Evolutionary conservation across 2,113 vertebrate genomes (phyloP).

Genomic region (Sapayoa aenigma): DNA sequence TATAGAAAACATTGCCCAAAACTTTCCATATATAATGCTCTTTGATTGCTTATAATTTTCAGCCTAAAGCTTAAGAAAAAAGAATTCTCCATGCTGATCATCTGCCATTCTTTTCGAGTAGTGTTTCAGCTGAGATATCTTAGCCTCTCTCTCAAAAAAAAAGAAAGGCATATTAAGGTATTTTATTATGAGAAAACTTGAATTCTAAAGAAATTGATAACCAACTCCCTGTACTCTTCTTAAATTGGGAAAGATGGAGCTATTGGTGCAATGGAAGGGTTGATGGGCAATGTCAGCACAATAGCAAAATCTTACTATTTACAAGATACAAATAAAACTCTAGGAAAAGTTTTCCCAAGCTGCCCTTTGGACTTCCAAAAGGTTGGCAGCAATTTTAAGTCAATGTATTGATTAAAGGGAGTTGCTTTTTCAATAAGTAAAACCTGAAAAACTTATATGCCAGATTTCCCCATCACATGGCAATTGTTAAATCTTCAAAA

Average conservation of each 20-base stretch:
- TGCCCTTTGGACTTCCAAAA: not conserved
- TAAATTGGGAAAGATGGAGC: not conserved
- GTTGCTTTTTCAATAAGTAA: not conserved
- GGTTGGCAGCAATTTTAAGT: not conserved
- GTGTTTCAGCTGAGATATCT: not conserved
- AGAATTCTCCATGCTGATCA: not conserved
- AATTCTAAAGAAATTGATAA: not conserved
- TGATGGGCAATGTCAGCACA: not conserved
- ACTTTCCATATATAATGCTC: not conserved
- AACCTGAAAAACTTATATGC: not conserved
- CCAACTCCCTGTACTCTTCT: not conserved
- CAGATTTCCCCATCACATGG: not conserved
- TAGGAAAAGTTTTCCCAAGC: not conserved
- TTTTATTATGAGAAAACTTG: not conserved
- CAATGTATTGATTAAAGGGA: not conserved
- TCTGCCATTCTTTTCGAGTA: not conserved
- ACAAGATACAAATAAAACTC: not conserved
- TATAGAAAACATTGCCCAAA: not conserved
- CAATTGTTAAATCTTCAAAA: not conserved
- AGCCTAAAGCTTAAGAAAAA: not conserved
- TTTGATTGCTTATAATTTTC: slow-evolving; percentile 23
- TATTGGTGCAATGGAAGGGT: not conserved
- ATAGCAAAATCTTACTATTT: not conserved
- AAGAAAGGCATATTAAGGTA: not conserved
- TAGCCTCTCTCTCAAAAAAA: not conserved